Base-by-base conservation (phyloP, 2,888 invertebrate genomes). In the Cylindroiulus punctatus region DNA sequence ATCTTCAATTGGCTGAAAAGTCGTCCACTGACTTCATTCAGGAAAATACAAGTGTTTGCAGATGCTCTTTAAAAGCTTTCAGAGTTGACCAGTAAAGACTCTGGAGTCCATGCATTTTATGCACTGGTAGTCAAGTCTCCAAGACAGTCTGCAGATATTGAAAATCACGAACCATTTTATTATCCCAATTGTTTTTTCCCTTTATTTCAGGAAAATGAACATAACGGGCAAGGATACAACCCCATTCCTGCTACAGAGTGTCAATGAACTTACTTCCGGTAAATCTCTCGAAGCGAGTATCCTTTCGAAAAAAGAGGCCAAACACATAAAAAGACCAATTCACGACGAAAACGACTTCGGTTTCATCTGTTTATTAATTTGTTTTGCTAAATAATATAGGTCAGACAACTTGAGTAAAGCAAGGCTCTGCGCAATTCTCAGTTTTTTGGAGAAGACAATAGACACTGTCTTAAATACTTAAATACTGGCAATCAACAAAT, bases 181-280 rank as follows among this genome's bases (percentile, higher is more conserved):
- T 47, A 47, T 7, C 5, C 10, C 5, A 14, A 2, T 47, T 47
- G 47, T 42, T 47, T 84, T 84, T 84, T 84, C 42, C 84, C 12
- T 7, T 85, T 30, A 36, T 87, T 86, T 89, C 90, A 65, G 88
- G 90, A 17, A 86, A 84, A 83, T 89, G 88, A 85, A 88, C 84
- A 93, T 98, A 82, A 90, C 89, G 5, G 98, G 99, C 1, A 98
- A 97, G 91, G 94, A 96, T 89, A 94, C 98, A 12, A 99, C 99
- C 0, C 99, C 99, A 0, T 99, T 95, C 91, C 92, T 99, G 44
- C 92, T 99, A 52, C 91, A 94, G 65, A 93, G 94, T 89, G 94
- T 99, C 36, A 93, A 95, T 36, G 92, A 94, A 88, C 92, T 95
- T n/a, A 98, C 98, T 0, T 90, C 92, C 19, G 98, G 98, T 57